Evolutionary conservation across 2,113 vertebrate genomes (phyloP).

Genomic region (Manacus vitellinus): DNA sequence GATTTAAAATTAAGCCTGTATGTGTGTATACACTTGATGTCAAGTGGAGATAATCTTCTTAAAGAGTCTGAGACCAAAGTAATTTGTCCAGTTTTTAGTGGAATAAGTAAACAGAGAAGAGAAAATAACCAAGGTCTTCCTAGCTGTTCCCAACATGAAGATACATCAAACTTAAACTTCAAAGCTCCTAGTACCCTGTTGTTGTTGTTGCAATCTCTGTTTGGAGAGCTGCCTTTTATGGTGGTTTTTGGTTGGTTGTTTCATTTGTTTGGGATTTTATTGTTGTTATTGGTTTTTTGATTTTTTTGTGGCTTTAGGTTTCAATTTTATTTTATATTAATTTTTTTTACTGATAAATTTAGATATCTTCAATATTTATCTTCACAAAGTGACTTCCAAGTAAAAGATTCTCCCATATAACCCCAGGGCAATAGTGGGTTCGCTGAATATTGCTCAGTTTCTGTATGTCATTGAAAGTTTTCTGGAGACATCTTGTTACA

Average conservation of each 20-base stretch:
- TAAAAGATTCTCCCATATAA: background rate
- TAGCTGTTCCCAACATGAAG: rapidly evolving
- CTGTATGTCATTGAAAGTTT: rapidly evolving
- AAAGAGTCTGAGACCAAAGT: background rate
- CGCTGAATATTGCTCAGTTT: background rate
- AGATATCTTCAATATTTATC: background rate
- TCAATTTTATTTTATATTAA: background rate
- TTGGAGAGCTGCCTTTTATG: background rate
- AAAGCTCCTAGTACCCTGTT: background rate
- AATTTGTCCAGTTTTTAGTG: background rate
- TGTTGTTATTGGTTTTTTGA: background rate
- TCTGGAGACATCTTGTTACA: background rate
- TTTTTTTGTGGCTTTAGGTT: background rate
- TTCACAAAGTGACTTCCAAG: background rate
- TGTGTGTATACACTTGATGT: background rate
- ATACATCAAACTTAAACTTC: background rate
- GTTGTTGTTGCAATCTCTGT: background rate
- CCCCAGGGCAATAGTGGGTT: background rate
- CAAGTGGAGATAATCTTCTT: background rate
- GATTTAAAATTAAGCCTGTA: background rate
- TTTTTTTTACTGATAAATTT: background rate
- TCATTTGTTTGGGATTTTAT: background rate
- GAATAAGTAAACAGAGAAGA: background rate
- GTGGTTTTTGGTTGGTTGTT: background rate
- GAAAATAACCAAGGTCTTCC: background rate